Evolutionary conservation across 1,140 invertebrate genomes (phyloP), one percentile per base, ranked within the genome.

Genomic region (Linepithema humile): DNA sequence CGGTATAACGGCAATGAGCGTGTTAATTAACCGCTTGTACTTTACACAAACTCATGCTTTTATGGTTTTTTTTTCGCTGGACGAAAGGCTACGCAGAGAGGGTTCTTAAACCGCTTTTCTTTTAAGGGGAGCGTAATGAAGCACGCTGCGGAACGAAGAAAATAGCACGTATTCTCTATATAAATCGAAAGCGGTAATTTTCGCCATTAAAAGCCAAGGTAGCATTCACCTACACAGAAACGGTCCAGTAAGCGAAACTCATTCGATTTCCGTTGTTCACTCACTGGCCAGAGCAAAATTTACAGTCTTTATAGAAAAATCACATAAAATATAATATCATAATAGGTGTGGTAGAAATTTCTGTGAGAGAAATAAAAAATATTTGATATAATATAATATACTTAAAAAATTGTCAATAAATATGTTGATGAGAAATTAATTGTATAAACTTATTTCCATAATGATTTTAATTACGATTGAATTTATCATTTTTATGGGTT

Each of bases 21-120:
- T 72, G 85, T 85, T 90, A 90, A 90, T 90, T 90, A 90, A 87
- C 88, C 85, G 88, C 70, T 73, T 59, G 69, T 82, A 80, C 83
- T 90, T 85, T 87, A 74, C 62, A 80, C 70, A 84, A 74, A 82
- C 74, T 83, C 84, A 29, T 64, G 50, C 53, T 72, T 43, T 48
- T 12, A 40, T n/a, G 38, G 6, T 20, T 69, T 35, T 85, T 73
- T 84, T 82, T 83, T 59, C 57, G 15, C n/a, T 38, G n/a, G 48
- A 60, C 64, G 32, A 85, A 83, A 64, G 84, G 35, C 69, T 48
- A 38, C 50, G 48, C 75, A 86, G 83, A 87, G 69, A 74, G 57
- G 57, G 55, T 83, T 59, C 78, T 86, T 86, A 87, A 87, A 87
- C 72, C 70, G 64, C 72, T 83, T 83, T 83, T 70, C 55, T 60